A percentile compares a stretch with the other conserved stretches of the same genome.
Evolutionary conservation across 92 coral and sea anemone species (phyloP).

Genomic region (Paramuricea clavata): DNA sequence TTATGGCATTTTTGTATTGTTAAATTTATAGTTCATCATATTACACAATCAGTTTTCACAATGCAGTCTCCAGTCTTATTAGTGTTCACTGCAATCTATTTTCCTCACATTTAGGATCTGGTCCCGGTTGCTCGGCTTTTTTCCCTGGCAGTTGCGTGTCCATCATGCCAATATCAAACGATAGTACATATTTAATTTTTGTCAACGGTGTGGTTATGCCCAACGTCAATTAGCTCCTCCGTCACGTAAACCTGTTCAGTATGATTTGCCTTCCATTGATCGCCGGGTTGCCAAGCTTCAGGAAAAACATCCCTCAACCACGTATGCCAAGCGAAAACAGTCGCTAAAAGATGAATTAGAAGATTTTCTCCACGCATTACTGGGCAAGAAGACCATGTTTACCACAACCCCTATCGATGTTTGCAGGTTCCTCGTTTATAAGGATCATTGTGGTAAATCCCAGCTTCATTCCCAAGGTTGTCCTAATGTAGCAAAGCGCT

Average conservation of each 20-base stretch:
- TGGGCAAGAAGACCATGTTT: slow-evolving; percentile 47
- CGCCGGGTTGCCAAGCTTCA: slow-evolving; percentile 20
- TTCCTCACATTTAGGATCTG: slow-evolving; percentile 43
- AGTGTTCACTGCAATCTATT: no score
- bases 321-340: slow-evolving; percentile 62
- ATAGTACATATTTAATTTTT: slow-evolving; percentile 55
- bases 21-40: no score
- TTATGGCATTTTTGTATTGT: no score
- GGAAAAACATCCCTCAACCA: slow-evolving; percentile 12
- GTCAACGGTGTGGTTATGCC: slow-evolving; percentile 64
- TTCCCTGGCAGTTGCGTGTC: slow-evolving; percentile 52
- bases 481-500: slow-evolving; percentile 30
- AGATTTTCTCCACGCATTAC: slow-evolving; percentile 53
- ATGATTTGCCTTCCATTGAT: slow-evolving; percentile 43
- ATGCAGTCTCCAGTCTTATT: no score
- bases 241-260: not conserved
- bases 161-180: slow-evolving; percentile 61
- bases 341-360: slow-evolving; percentile 33
- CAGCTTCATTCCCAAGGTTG: slow-evolving; percentile 27
- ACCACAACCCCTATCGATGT: slow-evolving; percentile 53
- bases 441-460: slow-evolving; percentile 61
- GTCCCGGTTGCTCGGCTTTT: slow-evolving; percentile 59
- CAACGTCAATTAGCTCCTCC: not conserved
- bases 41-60: no score
- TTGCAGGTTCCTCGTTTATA: slow-evolving; percentile 62